phyloP scores from a whole-genome alignment of 2,113 vertebrate genomes.

The Pelecanus crispus region DNA sequence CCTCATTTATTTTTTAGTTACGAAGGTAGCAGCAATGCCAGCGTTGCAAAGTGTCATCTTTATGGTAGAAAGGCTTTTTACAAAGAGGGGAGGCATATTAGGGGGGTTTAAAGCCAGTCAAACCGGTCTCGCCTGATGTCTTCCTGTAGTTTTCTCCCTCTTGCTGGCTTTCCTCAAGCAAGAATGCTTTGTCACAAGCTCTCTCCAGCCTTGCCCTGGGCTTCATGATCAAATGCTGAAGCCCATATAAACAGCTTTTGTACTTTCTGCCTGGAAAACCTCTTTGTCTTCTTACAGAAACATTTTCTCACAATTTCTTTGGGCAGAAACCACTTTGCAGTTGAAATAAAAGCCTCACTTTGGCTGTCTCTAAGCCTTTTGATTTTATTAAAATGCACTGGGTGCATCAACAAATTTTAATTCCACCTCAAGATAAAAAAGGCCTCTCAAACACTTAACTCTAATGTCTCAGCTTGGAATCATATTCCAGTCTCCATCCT shows the following conservation, averaged over 20 bases:
- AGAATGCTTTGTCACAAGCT: slow-evolving; percentile 2
- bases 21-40: background rate
- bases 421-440: slow-evolving; percentile 13
- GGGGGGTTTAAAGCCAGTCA: background rate
- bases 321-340: slow-evolving; percentile 41
- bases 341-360: slow-evolving; percentile 41
- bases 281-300: slow-evolving; percentile 22
- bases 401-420: slow-evolving; percentile 20
- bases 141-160: background rate
- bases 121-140: background rate
- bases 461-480: background rate
- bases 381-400: slow-evolving; percentile 11
- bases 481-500: background rate
- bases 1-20: background rate
- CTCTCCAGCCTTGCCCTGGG: slow-evolving; percentile 12
- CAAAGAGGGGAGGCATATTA: background rate
- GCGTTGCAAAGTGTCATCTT: background rate
- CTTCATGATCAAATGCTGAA: slow-evolving; percentile 30
- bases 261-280: slow-evolving; percentile 43
- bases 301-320: slow-evolving; percentile 29
- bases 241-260: slow-evolving; percentile 32
- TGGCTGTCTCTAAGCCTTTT: background rate
- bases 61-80: background rate
- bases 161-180: slow-evolving; percentile 10
- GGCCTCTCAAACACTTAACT: background rate